Evolutionary conservation across 92 coral and sea anemone species (phyloP).

Genomic region (Epizoanthus ramosus): DNA sequence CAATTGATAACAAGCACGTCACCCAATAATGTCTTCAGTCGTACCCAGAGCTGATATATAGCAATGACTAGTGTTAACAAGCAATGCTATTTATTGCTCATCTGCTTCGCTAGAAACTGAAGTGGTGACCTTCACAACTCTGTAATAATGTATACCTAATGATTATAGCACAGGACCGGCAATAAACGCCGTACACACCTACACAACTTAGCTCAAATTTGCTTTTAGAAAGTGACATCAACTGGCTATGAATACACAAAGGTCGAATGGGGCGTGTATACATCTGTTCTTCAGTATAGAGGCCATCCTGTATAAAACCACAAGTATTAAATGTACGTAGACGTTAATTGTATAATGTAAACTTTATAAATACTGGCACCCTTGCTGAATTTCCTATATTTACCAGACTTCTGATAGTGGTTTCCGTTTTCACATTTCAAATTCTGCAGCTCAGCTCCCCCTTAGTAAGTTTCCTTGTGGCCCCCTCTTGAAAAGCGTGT

Average conservation of each 20-base stretch:
- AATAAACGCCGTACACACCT: too few species aligned
- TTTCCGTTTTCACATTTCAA: conserved; percentile 16
- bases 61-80: too few species aligned
- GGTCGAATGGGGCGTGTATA: too few species aligned
- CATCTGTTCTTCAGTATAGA: too few species aligned
- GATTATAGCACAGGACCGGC: too few species aligned
- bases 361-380: conserved; percentile 2
- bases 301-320: background rate
- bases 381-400: background rate
- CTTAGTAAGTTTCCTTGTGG: background rate
- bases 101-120: background rate
- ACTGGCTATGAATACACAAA: background rate
- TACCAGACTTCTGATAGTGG: conserved; percentile 5
- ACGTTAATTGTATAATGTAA: background rate
- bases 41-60: background rate
- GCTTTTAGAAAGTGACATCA: background rate
- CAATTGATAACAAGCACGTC: conserved; percentile 22
- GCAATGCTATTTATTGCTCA: background rate
- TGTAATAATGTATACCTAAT: too few species aligned
- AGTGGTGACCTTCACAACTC: too few species aligned
- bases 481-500: background rate
- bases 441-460: conserved; percentile 15
- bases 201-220: too few species aligned
- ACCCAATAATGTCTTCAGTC: background rate
- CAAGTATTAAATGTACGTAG: background rate